These are phyloP conservation scores for Ephydatia muelleri DNA, from an alignment of 37 sponge, comb jelly and placozoan genomes.

Conservation along the genomic window DNA sequence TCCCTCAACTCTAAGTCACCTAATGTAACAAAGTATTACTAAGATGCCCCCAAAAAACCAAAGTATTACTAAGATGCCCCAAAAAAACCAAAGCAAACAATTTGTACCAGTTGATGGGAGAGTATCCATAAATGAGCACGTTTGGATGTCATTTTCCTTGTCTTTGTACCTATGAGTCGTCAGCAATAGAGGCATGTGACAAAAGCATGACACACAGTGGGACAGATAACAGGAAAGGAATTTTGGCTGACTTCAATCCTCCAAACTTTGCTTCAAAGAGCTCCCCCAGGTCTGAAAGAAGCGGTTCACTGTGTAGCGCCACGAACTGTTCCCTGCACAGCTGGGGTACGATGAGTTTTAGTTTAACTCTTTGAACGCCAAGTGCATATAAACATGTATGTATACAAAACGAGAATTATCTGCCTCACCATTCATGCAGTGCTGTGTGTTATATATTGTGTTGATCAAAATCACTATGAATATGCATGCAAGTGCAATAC, in stretches of 20 bases:
- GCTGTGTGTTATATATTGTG: too few relatives aligned
- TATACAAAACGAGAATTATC: background rate
- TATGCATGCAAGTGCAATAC: too few relatives aligned
- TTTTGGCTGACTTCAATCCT: slow-evolving; percentile 42
- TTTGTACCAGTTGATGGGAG: slow-evolving; percentile 33
- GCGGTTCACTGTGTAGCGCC: slow-evolving; percentile 79
- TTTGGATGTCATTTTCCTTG: slow-evolving; percentile 10
- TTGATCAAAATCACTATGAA: too few relatives aligned
- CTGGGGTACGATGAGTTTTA: slow-evolving; percentile 4
- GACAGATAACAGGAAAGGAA: background rate
- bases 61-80: background rate
- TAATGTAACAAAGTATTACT: slow-evolving; percentile 15
- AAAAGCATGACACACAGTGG: background rate
- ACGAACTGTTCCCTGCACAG: slow-evolving; percentile 93
- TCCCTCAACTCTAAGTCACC: slow-evolving; percentile 71
- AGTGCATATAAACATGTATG: too few relatives aligned
- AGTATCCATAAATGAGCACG: slow-evolving; percentile 17
- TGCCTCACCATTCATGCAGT: too few relatives aligned
- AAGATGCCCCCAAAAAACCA: background rate
- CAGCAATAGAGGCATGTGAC: background rate
- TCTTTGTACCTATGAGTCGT: slow-evolving; percentile 23
- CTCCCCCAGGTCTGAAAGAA: slow-evolving; percentile 71
- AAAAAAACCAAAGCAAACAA: background rate
- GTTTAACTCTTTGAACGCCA: too few relatives aligned
- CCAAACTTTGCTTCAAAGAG: slow-evolving; percentile 74